phyloP scores from a whole-genome alignment of 2,113 vertebrate species.

The Actenoides lindsayi region DNA sequence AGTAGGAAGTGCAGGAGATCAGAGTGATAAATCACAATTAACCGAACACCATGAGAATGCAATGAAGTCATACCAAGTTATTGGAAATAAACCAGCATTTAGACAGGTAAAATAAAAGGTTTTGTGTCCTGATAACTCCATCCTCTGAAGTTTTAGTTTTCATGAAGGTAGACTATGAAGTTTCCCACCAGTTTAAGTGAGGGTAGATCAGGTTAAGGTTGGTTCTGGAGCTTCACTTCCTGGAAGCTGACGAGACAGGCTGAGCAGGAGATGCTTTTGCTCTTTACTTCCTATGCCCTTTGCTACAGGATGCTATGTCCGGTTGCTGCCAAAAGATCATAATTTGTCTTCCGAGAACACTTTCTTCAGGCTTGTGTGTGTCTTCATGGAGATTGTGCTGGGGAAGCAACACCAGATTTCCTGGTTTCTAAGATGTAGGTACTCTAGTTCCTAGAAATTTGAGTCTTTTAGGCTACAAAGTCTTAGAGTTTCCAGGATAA shows the following conservation, averaged over 20 bases:
- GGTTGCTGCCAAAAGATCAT: background rate
- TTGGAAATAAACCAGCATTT: background rate
- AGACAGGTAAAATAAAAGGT: background rate
- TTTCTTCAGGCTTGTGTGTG: background rate
- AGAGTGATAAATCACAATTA: background rate
- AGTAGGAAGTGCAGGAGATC: background rate
- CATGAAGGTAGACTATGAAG: background rate
- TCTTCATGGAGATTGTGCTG: background rate
- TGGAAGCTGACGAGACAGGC: background rate
- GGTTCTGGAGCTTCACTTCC: background rate
- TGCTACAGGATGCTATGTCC: background rate
- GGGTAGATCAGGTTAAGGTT: background rate
- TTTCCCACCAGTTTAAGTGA: background rate
- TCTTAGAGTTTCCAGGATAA: background rate
- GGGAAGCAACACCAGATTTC: background rate
- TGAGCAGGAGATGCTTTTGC: background rate
- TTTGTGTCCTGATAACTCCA: background rate
- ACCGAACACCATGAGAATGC: background rate
- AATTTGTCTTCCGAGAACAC: background rate
- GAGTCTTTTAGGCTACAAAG: background rate
- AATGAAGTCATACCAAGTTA: background rate
- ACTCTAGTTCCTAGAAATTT: background rate
- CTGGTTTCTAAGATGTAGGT: background rate
- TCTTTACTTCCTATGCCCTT: background rate
- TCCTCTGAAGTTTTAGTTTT: background rate